These are phyloP conservation scores for Melanotaenia nigrans DNA, from an alignment of 2,797 vertebrate species.

Conservation along the genomic window DNA sequence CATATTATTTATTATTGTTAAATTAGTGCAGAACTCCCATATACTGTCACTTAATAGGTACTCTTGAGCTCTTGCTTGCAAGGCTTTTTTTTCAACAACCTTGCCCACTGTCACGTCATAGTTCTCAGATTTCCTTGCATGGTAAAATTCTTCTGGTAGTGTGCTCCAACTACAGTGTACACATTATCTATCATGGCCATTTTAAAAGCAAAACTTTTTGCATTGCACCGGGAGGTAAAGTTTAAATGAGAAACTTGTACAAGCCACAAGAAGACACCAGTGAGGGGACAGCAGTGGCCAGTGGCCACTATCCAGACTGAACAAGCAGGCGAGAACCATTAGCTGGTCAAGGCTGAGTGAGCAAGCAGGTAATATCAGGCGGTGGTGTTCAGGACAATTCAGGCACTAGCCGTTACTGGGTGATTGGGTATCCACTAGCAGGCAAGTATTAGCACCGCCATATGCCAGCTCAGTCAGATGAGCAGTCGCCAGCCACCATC, in stretches of 20 bases:
- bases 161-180: too few relatives aligned
- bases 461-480: neutral
- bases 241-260: neutral
- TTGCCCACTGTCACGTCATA: neutral
- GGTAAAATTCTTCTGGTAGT: too few relatives aligned
- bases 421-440: neutral
- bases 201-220: neutral
- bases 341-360: neutral
- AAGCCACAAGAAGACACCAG: too few relatives aligned
- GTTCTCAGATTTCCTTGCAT: neutral
- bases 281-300: too few relatives aligned
- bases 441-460: neutral
- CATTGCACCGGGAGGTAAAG: neutral
- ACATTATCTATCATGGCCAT: too few relatives aligned
- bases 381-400: neutral
- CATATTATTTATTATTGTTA: too few relatives aligned
- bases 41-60: neutral
- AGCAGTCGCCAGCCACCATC: neutral
- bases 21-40: neutral
- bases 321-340: neutral
- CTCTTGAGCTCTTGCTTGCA: neutral
- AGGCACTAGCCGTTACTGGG: neutral
- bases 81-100: neutral
- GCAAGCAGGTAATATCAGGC: neutral
- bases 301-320: neutral